Conservation (phyloP, 2,888 invertebrate species). For the Pocota personata region DNA sequence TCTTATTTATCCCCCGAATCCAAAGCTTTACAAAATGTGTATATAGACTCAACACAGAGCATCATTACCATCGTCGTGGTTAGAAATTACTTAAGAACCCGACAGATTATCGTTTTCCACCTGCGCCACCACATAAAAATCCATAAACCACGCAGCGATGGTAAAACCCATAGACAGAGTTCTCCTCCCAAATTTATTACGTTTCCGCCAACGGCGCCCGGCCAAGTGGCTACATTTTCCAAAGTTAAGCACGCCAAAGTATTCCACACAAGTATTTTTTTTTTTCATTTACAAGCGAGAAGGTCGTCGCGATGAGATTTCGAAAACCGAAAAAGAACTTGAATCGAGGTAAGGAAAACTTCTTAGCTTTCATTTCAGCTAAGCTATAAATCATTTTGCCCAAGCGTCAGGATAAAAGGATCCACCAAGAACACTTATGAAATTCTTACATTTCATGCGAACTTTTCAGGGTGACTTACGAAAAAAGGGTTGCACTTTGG, state of each 20-base stretch:
- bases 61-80: not conserved
- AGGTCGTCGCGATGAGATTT: conserved; percentile 10
- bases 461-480: conserved; percentile 13
- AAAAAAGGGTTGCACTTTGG: not conserved
- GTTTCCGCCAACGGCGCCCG: not conserved
- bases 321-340: not conserved
- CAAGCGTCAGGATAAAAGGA: conserved; percentile 12
- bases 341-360: not conserved
- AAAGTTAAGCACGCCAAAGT: conserved; percentile 19
- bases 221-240: conserved; percentile 7
- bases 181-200: conserved; percentile 22
- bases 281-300: not conserved
- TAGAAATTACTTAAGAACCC: conserved; percentile 25
- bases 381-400: conserved; percentile 43
- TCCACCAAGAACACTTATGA: conserved; percentile 14
- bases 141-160: conserved; percentile 9
- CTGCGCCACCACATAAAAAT: conserved; percentile 30
- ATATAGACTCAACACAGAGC: not conserved
- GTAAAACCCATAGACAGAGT: not conserved
- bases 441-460: conserved; percentile 5
- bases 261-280: conserved; percentile 35
- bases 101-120: conserved; percentile 36
- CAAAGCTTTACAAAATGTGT: not conserved
- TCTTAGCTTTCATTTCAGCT: conserved; percentile 14
- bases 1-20: not conserved